phyloP scores from a whole-genome alignment of 2,113 vertebrate species.

The Murina feae region DNA sequence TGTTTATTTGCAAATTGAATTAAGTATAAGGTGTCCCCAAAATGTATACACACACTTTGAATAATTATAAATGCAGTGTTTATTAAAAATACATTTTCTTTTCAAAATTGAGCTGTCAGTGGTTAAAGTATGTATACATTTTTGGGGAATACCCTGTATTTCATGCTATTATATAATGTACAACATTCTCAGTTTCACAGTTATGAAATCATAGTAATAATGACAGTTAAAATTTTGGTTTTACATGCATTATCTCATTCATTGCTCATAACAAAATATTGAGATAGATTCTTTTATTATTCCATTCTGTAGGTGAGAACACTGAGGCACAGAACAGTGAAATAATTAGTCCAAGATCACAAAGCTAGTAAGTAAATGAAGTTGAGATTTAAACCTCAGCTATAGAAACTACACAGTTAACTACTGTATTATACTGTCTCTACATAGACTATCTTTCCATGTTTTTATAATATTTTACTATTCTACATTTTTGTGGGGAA shows the following conservation, averaged over 20 bases:
- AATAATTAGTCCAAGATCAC: background rate
- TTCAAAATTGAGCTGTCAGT: too few species aligned
- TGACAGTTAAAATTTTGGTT: background rate
- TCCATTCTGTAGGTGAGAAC: background rate
- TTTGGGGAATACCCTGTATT: background rate
- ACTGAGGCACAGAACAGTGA: background rate
- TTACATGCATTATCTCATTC: background rate
- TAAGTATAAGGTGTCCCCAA: background rate
- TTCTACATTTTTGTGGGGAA: background rate
- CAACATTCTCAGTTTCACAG: background rate
- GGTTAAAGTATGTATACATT: too few species aligned
- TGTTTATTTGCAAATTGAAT: constrained; percentile 28
- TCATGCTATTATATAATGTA: background rate
- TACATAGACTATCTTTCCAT: background rate
- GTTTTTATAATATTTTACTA: background rate
- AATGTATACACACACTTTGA: too few species aligned
- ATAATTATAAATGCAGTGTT: too few species aligned
- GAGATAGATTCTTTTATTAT: background rate
- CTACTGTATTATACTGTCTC: background rate
- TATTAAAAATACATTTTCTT: too few species aligned
- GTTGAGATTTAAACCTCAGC: background rate
- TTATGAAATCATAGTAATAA: constrained; percentile 1
- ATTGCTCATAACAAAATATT: background rate
- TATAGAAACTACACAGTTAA: background rate
- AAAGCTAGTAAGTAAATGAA: background rate